Evolutionary conservation across 2,797 vertebrate genomes (phyloP).

Genomic region (Lutjanus campechanus): DNA sequence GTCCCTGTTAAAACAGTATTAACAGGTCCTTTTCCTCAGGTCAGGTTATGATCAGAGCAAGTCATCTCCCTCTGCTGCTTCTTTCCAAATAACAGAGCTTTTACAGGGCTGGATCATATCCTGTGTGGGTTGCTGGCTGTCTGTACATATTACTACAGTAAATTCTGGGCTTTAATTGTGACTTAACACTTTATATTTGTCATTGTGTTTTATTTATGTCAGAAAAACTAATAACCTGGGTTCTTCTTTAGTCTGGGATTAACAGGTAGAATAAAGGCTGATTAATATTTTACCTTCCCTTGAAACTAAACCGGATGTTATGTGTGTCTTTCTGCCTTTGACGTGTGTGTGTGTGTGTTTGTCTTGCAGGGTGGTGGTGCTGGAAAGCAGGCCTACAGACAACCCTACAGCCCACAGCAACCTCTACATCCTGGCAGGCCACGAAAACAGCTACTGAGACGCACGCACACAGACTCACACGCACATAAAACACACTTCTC

Average conservation of each 20-base stretch:
- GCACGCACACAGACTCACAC: slow-evolving; percentile 36
- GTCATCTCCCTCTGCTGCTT: slow-evolving; percentile 24
- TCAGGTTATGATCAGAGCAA: neutral
- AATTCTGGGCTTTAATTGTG: slow-evolving; percentile 36
- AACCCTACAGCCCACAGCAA: slow-evolving; percentile 99
- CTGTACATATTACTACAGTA: slow-evolving; percentile 13
- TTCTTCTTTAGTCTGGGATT: slow-evolving; percentile 9
- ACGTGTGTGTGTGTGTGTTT: slow-evolving; percentile 23
- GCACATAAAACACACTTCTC: slow-evolving; percentile 28
- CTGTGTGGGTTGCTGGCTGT: slow-evolving; percentile 41
- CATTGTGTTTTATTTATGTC: neutral
- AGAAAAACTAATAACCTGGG: slow-evolving; percentile 28
- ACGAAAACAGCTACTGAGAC: slow-evolving; percentile 98
- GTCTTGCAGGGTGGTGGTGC: slow-evolving; percentile 92
- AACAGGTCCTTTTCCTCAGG: slow-evolving; percentile 35
- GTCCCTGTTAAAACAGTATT: slow-evolving; percentile 26
- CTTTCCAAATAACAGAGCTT: slow-evolving; percentile 53
- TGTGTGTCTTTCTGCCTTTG: neutral
- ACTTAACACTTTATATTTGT: slow-evolving; percentile 14
- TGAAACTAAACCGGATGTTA: neutral
- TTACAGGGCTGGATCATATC: slow-evolving; percentile 41
- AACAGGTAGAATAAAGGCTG: neutral
- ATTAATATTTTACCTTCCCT: neutral
- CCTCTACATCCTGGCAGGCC: slow-evolving; percentile 97
- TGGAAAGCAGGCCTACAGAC: slow-evolving; percentile 97